Evolutionary conservation across 1,140 invertebrate genomes (phyloP).

Genomic region (Chironomus tepperi): DNA sequence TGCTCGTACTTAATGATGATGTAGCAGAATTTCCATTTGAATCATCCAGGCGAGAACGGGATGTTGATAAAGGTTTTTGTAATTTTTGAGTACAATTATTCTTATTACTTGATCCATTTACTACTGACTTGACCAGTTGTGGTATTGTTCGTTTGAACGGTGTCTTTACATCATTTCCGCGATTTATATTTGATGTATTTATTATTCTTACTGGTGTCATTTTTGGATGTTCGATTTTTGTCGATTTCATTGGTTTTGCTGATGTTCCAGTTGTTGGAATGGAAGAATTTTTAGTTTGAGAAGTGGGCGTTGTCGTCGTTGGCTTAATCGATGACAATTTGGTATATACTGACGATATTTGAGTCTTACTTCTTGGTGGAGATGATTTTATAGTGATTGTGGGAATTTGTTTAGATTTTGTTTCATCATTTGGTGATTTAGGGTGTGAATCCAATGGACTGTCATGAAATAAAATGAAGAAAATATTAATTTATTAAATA

Average conservation of each 20-base stretch:
- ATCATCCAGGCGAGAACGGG: not conserved
- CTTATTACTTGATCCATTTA: not conserved
- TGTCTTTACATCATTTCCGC: not conserved
- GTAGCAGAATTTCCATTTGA: constrained; percentile 1
- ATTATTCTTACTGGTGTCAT: not conserved
- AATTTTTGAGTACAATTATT: not conserved
- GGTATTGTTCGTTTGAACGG: not conserved
- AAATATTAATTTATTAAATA: not conserved
- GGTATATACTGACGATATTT: constrained; percentile 10
- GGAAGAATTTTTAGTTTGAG: not conserved
- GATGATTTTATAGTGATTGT: constrained; percentile 1
- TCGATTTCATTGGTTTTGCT: not conserved
- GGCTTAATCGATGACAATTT: constrained; percentile 6
- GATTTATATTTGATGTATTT: not conserved
- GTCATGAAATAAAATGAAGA: not conserved
- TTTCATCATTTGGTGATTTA: not conserved
- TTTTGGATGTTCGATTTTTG: not conserved
- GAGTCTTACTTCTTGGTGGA: not conserved
- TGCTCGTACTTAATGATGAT: constrained; percentile 1
- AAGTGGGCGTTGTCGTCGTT: not conserved
- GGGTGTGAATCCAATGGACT: not conserved
- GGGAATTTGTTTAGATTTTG: not conserved
- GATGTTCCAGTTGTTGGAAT: not conserved
- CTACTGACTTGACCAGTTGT: not conserved
- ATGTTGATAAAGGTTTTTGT: constrained; percentile 1